Base-by-base conservation (phyloP, 2,888 invertebrate genomes). In the Cheiracanthium punctorium region DNA sequence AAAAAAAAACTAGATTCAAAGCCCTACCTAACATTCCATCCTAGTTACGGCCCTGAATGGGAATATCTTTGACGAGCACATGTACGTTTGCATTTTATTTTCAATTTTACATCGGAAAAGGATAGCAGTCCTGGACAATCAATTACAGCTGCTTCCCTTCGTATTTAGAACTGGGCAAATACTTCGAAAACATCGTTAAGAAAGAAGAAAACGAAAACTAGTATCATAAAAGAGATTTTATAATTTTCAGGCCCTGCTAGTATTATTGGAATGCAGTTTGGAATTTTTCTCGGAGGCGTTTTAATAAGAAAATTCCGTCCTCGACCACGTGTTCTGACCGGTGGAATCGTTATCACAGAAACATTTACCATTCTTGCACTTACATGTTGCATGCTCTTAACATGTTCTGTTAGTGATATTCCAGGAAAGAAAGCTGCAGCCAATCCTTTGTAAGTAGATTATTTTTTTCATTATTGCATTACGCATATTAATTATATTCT, bases 301-400 rank as follows among this genome's bases (percentile, higher is more conserved):
- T 88, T 91, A 0, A 90, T 91, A 4, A 89, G 90, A 0, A 89
- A 89, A 76, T 90, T 91, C 74, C 90, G 90, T 80, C 91, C 91
- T 4, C 69, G 77, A 4, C 88, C 88, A 12, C 52, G 81, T 29
- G 32, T 80, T 1, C 72, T 88, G 76, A 88, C 88, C 0, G 88
- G 88, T 0, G 80, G 77, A 20, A 88, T 88, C 24, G 80, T 85
- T 0, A 29, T 77, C 7, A 85, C 84, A 17, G 80, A 88, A 29
- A 52, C 73, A n/a, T 88, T 88, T 71, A 85, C 72, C 10, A 58
- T 88, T 58, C 48, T 85, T 8, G 88, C 80, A 28, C 80, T 88
- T 24, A 65, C 85, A 24, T 8, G 70, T 8, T 82, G 80, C 58
- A 85, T 85, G 88, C 1, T 72, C 28, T 70, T 88, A 4, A 81